phyloP scores from a whole-genome alignment of 2,888 invertebrate species.

The Megaustenia siamemsis region DNA sequence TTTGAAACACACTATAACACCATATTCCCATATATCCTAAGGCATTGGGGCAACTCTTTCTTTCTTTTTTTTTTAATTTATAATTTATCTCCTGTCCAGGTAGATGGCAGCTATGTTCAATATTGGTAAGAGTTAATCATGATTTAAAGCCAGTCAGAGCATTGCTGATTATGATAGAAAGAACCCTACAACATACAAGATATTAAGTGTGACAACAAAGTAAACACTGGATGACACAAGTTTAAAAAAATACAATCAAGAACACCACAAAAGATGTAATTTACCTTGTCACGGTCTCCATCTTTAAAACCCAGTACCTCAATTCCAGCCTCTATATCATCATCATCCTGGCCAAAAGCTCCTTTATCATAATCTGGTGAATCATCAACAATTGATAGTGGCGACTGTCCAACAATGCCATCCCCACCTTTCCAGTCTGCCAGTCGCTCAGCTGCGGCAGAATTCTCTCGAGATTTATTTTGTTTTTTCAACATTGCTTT shows the following conservation, averaged over 20 bases:
- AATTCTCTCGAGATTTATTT: constrained; percentile 56
- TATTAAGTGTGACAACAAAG: background rate
- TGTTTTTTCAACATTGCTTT: constrained; percentile 53
- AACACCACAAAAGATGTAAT: background rate
- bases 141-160: no score
- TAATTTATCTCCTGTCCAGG: no score
- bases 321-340: constrained; percentile 48
- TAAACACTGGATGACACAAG: background rate
- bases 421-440: constrained; percentile 57
- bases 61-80: no score
- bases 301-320: constrained; percentile 55
- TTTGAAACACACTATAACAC: no score
- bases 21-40: no score
- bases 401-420: constrained; percentile 42
- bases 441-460: constrained; percentile 56
- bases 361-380: constrained; percentile 57
- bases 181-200: background rate
- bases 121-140: no score
- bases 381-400: constrained; percentile 54
- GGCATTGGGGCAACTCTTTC: no score
- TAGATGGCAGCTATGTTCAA: no score
- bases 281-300: constrained; percentile 52
- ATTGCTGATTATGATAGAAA: no score
- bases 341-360: constrained; percentile 54
- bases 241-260: background rate